Evolutionary conservation across 2,888 invertebrate species (phyloP).

Genomic region (Metalampra italica): DNA sequence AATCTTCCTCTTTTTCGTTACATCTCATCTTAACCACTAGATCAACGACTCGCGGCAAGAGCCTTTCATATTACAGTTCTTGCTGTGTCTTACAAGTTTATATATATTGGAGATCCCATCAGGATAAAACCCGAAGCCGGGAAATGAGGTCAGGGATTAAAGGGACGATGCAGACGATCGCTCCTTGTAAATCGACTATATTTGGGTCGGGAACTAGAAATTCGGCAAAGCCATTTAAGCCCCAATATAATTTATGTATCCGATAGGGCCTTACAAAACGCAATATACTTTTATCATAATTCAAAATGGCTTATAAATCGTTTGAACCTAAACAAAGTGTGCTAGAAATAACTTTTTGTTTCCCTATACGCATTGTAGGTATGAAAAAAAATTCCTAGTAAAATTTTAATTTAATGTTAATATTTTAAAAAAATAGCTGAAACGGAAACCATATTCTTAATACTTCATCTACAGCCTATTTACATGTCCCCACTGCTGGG

Average conservation of each 20-base stretch:
- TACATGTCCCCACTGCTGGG: too few species aligned
- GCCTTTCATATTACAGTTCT: too few species aligned
- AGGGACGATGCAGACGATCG: constrained; percentile 5
- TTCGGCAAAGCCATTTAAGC: background rate
- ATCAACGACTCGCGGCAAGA: too few species aligned
- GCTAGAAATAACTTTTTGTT: too few species aligned
- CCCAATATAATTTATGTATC: constrained; percentile 4
- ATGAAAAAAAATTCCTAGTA: too few species aligned
- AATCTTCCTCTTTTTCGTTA: too few species aligned
- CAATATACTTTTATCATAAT: background rate
- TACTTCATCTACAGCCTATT: too few species aligned
- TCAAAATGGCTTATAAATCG: background rate
- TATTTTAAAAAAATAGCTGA: too few species aligned
- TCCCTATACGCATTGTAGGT: too few species aligned
- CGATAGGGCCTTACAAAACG: background rate
- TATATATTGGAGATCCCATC: background rate
- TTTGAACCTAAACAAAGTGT: background rate
- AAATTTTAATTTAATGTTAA: too few species aligned
- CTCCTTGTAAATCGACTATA: constrained; percentile 1
- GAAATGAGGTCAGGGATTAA: constrained; percentile 28
- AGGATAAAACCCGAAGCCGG: constrained; percentile 14
- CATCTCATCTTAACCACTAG: too few species aligned
- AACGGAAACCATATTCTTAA: too few species aligned
- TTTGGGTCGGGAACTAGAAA: background rate
- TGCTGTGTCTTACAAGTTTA: background rate